These are phyloP conservation scores for Todus mexicanus DNA, from an alignment of 2,797 vertebrate species.

Conservation along the genomic window DNA sequence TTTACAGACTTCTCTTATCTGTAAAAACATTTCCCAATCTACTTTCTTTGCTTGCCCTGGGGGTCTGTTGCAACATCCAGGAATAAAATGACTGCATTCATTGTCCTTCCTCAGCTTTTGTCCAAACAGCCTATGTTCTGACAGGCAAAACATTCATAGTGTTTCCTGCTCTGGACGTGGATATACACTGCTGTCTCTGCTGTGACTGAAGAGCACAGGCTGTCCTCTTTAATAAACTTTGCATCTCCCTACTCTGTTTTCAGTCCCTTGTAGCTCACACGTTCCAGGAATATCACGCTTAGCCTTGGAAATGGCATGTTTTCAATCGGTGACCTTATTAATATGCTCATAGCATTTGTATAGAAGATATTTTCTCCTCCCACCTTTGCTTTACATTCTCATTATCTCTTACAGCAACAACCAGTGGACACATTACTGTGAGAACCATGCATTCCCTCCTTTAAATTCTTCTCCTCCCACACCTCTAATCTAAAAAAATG, in stretches of 20 bases:
- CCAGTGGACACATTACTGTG: constrained; percentile 18
- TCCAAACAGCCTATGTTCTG: neutral
- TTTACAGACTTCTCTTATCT: constrained; percentile 57
- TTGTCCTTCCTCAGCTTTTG: constrained; percentile 44
- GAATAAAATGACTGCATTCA: constrained; percentile 13
- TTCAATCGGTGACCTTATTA: constrained; percentile 61
- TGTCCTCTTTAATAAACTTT: neutral
- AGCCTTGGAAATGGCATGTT: constrained; percentile 31
- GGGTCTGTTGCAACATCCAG: constrained; percentile 33
- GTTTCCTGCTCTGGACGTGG: neutral
- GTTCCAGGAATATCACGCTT: constrained; percentile 16
- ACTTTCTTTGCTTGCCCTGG: constrained; percentile 45
- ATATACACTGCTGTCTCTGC: neutral
- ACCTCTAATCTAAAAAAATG: constrained; percentile 59
- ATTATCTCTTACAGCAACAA: constrained; percentile 39
- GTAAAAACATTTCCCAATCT: constrained; percentile 43
- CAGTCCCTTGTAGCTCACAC: neutral
- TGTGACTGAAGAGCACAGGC: neutral
- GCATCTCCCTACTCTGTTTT: neutral
- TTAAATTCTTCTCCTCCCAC: constrained; percentile 63
- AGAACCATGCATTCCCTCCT: constrained; percentile 48
- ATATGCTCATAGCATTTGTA: constrained; percentile 49
- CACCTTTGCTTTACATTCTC: constrained; percentile 63
- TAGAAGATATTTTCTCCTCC: constrained; percentile 52
- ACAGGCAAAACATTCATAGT: constrained; percentile 1